phyloP scores from a whole-genome alignment of 2,888 invertebrate species.

The Pollenia amentaria region DNA sequence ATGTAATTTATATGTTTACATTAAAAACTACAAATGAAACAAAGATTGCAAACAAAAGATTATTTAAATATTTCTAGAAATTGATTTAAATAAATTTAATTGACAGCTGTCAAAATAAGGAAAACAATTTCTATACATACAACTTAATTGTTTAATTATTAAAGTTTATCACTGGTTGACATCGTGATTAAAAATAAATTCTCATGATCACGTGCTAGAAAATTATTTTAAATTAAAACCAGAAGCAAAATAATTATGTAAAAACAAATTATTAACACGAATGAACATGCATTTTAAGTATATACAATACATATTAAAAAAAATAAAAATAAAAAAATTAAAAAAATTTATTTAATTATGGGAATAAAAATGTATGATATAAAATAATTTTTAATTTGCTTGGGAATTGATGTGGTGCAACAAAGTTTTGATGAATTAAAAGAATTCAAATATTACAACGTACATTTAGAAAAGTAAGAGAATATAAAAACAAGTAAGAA shows the following conservation, averaged over 20 bases:
- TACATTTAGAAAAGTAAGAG: too few species aligned
- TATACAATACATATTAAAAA: conserved; percentile 8
- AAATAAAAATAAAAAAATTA: neutral
- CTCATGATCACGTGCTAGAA: conserved; percentile 24
- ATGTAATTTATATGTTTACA: conserved; percentile 15
- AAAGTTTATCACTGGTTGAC: conserved; percentile 29
- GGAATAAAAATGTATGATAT: neutral
- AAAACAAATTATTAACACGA: neutral
- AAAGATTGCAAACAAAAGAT: neutral
- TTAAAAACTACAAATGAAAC: neutral
- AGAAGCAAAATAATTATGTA: conserved; percentile 13
- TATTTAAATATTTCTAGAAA: conserved; percentile 26
- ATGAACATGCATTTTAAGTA: conserved; percentile 26
- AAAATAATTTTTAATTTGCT: too few species aligned
- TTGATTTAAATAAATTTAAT: conserved; percentile 42
- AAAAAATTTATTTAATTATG: neutral
- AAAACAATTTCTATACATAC: conserved; percentile 8
- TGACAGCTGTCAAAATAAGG: conserved; percentile 64
- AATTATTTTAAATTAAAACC: neutral
- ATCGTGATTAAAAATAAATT: conserved; percentile 41
- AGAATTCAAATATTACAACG: too few species aligned
- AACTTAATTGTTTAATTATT: conserved; percentile 41
- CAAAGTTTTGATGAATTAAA: too few species aligned
- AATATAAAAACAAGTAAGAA: too few species aligned
- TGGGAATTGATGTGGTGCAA: too few species aligned